Evolutionary conservation across 2,113 vertebrate genomes (phyloP), one percentile per base, ranked within the genome.

Genomic region (Scalopus aquaticus): DNA sequence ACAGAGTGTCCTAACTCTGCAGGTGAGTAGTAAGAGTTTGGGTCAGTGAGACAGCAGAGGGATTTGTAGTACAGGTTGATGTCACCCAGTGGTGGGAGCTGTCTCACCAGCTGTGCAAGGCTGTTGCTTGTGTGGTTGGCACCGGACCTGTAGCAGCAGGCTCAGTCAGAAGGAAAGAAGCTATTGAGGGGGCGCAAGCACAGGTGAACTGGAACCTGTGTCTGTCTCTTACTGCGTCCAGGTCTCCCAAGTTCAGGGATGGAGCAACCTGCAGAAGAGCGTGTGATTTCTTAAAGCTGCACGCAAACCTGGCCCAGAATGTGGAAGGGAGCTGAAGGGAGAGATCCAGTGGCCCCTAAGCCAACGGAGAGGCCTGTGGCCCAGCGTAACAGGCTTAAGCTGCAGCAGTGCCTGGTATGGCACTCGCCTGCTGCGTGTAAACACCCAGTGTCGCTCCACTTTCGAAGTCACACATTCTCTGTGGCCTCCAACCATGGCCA

Each of bases 31-130:
- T 24, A 42, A 60, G 39, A 26, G n/a, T 35, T 26, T n/a, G 22
- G 39, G 37, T 32, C 54, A 44, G 9, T 2, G n/a, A 28, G 3
- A 19, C 1, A 1, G n/a, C 7, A 35, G 58, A 77, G 39, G 49
- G 46, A 5, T 11, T 54, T 1, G 0, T 5, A 1, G 0, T 2
- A 6, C 26, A 39, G 49, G 20, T 6, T 28, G 28, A 6, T n/a
- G 20, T 54, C 8, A 0, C 42, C 6, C 0, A 1, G 6, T 15
- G 7, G 0, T 0, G 28, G n/a, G 49, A 11, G 58, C 58, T 3
- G 6, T 26, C 46, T 11, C 1, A 0, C 9, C 28, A 0, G 37
- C 89, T 39, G 9, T 2, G 1, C 15, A 9, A 3, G n/a, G 28
- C 56, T 19, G 2, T 17, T 37, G 60, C 26, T 16, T 8, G 70